Evolutionary conservation across 2,113 vertebrate genomes (phyloP).

Genomic region (Polypterus senegalus): DNA sequence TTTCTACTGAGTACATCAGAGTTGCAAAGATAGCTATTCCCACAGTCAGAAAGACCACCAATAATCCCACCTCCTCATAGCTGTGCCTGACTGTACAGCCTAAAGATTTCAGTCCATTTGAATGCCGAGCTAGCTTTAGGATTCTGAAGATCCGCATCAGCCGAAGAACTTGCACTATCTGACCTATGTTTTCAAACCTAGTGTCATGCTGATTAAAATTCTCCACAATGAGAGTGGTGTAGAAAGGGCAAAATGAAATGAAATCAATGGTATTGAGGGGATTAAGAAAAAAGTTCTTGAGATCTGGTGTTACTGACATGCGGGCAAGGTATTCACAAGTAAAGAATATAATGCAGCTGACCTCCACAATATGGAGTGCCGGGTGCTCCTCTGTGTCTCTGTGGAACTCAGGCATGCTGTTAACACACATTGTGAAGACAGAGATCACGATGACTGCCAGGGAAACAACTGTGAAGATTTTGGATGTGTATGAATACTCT

Average conservation of each 20-base stretch:
- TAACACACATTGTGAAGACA: conserved; percentile 11
- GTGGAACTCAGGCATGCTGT: conserved; percentile 13
- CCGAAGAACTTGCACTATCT: conserved; percentile 11
- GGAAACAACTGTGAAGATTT: conserved; percentile 3
- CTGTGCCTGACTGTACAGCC: conserved; percentile 14
- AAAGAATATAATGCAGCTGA: conserved; percentile 11
- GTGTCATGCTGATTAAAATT: neutral
- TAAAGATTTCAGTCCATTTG: conserved; percentile 7
- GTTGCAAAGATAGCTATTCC: conserved; percentile 14
- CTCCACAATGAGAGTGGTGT: conserved; percentile 9
- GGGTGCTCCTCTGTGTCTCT: neutral
- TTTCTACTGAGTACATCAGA: conserved; percentile 13
- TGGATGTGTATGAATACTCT: conserved; percentile 5
- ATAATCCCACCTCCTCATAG: conserved; percentile 8
- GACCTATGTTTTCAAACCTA: conserved; percentile 10
- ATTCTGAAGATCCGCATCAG: conserved; percentile 14
- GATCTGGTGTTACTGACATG: neutral
- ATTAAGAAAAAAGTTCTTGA: conserved; percentile 4
- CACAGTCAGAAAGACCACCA: conserved; percentile 11
- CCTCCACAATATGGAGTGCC: conserved; percentile 1
- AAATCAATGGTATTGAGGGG: conserved; percentile 17
- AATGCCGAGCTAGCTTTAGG: conserved; percentile 15
- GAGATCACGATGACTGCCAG: conserved; percentile 4
- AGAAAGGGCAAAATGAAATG: conserved; percentile 12
- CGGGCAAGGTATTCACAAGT: conserved; percentile 4